These are phyloP conservation scores for Dasypus novemcinctus DNA, from an alignment of 2,113 vertebrate species.

Conservation along the genomic window DNA sequence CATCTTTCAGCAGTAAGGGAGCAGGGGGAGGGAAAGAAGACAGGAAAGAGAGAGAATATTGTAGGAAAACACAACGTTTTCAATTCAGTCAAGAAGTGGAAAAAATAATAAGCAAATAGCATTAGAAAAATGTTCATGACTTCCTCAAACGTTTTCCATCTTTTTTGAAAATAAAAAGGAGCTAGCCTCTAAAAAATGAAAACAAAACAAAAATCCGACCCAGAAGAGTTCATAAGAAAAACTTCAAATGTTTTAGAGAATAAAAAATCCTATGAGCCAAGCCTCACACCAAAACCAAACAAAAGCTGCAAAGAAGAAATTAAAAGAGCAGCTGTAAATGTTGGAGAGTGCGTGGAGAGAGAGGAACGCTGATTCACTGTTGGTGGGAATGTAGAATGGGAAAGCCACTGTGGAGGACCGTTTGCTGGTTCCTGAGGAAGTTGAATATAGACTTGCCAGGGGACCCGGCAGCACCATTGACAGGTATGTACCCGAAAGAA, in stretches of 20 bases:
- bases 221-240: not conserved
- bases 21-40: not conserved
- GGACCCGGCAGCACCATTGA: too few relatives aligned
- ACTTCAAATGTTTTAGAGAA: not conserved
- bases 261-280: not conserved
- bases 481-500: too few relatives aligned
- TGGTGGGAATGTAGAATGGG: too few relatives aligned
- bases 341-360: too few relatives aligned
- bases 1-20: not conserved
- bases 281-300: not conserved
- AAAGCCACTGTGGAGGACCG: too few relatives aligned
- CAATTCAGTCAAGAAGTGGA: not conserved
- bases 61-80: not conserved
- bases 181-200: not conserved
- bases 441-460: too few relatives aligned
- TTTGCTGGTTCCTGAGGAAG: too few relatives aligned
- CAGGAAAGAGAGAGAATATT: not conserved
- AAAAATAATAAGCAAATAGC: not conserved
- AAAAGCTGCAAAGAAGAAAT: constrained; percentile 34
- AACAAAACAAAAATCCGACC: not conserved
- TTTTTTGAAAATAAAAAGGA: not conserved
- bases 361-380: too few relatives aligned
- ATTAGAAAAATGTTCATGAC: not conserved
- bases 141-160: not conserved
- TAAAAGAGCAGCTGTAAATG: not conserved